Evolutionary conservation across 2,113 vertebrate genomes (phyloP).

Genomic region (Ciconia boyciana): DNA sequence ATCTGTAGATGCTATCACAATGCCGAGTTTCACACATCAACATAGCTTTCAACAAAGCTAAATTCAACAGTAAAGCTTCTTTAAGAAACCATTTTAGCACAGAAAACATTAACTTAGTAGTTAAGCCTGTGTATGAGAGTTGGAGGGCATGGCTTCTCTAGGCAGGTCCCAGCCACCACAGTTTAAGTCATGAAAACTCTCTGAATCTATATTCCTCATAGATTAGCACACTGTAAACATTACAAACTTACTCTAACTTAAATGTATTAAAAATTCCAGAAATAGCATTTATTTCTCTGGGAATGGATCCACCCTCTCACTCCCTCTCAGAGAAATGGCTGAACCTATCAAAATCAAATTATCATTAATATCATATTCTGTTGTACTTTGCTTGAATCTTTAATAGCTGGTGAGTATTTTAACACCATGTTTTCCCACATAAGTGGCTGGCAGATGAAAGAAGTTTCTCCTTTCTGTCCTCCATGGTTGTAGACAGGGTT

Average conservation of each 20-base stretch:
- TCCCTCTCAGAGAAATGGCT: not conserved
- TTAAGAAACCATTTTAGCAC: not conserved
- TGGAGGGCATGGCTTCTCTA: not conserved
- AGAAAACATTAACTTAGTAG: not conserved
- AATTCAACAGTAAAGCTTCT: not conserved
- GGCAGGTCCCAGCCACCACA: not conserved
- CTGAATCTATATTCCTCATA: not conserved
- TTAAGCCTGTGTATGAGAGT: rapidly evolving
- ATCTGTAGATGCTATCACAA: not conserved
- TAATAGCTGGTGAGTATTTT: not conserved
- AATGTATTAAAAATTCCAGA: not conserved
- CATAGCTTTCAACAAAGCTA: not conserved
- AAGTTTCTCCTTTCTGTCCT: not conserved
- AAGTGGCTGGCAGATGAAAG: not conserved
- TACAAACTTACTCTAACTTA: not conserved
- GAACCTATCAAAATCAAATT: not conserved
- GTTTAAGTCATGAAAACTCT: not conserved
- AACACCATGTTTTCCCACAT: not conserved
- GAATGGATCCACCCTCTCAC: not conserved
- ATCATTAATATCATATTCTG: not conserved
- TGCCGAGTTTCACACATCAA: not conserved
- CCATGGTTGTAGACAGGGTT: not conserved
- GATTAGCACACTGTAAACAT: not conserved
- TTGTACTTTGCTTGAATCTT: not conserved
- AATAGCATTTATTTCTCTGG: not conserved